These are phyloP conservation scores for Aythya baeri DNA, from an alignment of 2,113 vertebrate genomes.

Conservation along the genomic window DNA sequence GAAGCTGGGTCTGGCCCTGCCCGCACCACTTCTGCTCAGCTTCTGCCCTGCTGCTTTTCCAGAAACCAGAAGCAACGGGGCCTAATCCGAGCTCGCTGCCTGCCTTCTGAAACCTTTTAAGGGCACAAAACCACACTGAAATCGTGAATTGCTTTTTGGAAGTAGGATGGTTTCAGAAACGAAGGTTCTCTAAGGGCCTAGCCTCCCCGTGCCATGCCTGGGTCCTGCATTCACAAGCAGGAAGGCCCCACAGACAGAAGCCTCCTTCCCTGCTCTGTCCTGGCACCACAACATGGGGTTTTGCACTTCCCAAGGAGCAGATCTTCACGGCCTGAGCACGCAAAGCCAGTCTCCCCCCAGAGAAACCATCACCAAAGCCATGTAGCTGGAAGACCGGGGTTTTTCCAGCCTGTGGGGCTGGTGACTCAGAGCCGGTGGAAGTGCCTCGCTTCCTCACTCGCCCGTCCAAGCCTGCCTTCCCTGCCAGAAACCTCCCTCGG, in stretches of 20 bases:
- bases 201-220: accelerated
- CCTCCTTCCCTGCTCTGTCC: background rate
- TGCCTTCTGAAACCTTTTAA: background rate
- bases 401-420: background rate
- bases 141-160: background rate
- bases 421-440: conserved; percentile 35
- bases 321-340: background rate
- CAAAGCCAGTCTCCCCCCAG: background rate
- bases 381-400: background rate
- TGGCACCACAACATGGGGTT: background rate
- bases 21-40: accelerated
- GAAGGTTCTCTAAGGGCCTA: background rate
- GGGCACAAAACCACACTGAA: background rate
- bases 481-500: conserved; percentile 20
- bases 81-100: background rate
- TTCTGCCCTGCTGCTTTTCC: background rate
- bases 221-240: background rate
- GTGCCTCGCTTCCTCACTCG: background rate
- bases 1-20: background rate
- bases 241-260: background rate
- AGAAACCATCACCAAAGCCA: background rate
- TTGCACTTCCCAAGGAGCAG: background rate
- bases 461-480: conserved; percentile 25
- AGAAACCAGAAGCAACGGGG: background rate
- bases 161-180: background rate